These are phyloP conservation scores for Microchirus variegatus DNA, from an alignment of 2,797 vertebrate genomes.

Conservation along the genomic window DNA sequence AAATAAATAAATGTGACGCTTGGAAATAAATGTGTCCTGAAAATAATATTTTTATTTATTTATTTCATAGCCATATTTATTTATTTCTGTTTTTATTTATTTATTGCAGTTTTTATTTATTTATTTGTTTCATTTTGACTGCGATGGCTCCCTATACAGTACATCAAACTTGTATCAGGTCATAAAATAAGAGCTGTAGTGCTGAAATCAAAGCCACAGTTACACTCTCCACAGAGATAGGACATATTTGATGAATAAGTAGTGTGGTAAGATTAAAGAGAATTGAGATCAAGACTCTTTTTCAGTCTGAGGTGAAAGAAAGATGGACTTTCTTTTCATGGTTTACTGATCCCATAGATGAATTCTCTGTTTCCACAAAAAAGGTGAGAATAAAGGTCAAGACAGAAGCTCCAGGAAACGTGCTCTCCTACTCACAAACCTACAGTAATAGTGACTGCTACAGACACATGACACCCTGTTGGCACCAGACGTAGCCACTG, in stretches of 20 bases:
- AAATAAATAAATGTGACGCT: too few relatives aligned
- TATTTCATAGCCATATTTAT: too few relatives aligned
- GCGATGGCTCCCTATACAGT: too few relatives aligned
- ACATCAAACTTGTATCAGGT: too few relatives aligned
- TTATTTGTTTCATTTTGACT: too few relatives aligned
- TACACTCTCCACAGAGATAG: slow-evolving; percentile 22
- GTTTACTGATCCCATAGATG: slow-evolving; percentile 7
- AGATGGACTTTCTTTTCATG: slow-evolving; percentile 22
- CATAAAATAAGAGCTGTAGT: too few relatives aligned
- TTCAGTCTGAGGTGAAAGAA: slow-evolving; percentile 5
- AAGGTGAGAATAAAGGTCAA: slow-evolving; percentile 19
- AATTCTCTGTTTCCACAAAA: slow-evolving; percentile 5
- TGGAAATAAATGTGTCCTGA: too few relatives aligned
- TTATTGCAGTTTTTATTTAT: too few relatives aligned
- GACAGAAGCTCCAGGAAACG: slow-evolving; percentile 12
- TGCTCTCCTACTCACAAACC: slow-evolving; percentile 7
- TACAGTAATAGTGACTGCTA: slow-evolving; percentile 7
- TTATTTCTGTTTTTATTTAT: too few relatives aligned
- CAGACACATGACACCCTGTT: neutral
- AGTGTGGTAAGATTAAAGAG: slow-evolving; percentile 28
- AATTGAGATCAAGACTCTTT: slow-evolving; percentile 5
- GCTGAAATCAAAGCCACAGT: slow-evolving; percentile 23
- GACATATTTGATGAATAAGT: slow-evolving; percentile 17
- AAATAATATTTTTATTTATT: too few relatives aligned
- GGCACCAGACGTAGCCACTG: neutral